phyloP scores from a whole-genome alignment of 2,113 vertebrate genomes.

The Zootoca vivipara region DNA sequence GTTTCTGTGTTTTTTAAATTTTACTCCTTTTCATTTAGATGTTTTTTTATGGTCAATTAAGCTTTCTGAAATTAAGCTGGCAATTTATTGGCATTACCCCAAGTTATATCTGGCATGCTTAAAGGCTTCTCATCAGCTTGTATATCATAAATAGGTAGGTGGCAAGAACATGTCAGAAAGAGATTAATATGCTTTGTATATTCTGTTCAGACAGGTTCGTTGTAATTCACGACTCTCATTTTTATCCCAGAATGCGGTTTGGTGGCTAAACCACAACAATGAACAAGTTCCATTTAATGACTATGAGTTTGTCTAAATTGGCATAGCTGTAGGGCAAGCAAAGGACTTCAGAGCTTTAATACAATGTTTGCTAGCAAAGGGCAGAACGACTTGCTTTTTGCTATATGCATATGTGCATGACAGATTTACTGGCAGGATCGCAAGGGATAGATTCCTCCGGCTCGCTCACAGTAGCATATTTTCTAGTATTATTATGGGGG shows the following conservation, averaged over 20 bases:
- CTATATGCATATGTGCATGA: background rate
- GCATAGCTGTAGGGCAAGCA: background rate
- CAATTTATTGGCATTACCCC: background rate
- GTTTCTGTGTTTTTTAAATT: too few relatives aligned
- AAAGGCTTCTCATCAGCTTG: constrained; percentile 11
- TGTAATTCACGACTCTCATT: background rate
- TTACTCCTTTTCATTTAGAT: background rate
- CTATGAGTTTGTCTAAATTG: background rate
- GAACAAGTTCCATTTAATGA: background rate
- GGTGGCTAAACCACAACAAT: background rate
- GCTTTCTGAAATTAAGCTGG: constrained; percentile 25
- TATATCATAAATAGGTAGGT: background rate
- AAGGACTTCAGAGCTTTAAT: background rate
- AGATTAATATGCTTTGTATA: accelerated
- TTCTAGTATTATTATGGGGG: background rate
- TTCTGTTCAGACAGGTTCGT: accelerated
- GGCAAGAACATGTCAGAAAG: constrained; percentile 7
- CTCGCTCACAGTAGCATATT: background rate
- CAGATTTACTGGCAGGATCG: background rate
- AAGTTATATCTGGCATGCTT: constrained; percentile 39
- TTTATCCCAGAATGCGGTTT: accelerated
- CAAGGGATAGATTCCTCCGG: background rate
- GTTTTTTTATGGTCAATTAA: constrained; percentile 45
- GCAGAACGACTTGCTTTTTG: background rate
- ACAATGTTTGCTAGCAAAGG: background rate